Evolutionary conservation across 2,113 vertebrate species (phyloP).

Genomic region (Lamprotornis superbus): DNA sequence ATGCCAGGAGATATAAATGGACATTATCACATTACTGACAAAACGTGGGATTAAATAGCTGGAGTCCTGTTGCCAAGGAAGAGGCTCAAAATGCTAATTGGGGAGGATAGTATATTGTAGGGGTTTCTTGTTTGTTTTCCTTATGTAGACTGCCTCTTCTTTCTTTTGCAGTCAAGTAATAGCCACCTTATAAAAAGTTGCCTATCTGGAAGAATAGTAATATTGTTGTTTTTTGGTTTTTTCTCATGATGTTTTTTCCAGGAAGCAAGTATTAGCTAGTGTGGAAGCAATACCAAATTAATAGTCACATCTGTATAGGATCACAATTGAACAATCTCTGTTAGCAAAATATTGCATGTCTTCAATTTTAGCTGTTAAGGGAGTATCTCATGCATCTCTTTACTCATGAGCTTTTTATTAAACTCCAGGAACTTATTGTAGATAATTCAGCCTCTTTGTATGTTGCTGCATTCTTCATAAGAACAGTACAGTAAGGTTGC

Average conservation of each 20-base stretch:
- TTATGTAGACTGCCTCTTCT: neutral
- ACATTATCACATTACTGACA: neutral
- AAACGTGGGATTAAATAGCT: neutral
- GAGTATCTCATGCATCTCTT: neutral
- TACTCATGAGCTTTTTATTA: neutral
- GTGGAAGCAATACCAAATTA: neutral
- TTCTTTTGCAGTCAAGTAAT: neutral
- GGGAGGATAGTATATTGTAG: neutral
- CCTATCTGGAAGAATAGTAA: neutral
- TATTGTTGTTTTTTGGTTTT: rapidly evolving
- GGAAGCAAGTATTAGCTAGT: neutral
- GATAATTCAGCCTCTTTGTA: neutral
- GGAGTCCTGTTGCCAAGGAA: neutral
- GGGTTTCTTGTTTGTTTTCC: neutral
- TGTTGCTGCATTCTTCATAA: neutral
- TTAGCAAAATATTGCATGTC: neutral
- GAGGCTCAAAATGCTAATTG: neutral
- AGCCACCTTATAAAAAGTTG: neutral
- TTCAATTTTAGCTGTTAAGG: neutral
- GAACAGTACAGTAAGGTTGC: neutral
- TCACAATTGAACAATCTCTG: neutral
- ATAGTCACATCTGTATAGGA: neutral
- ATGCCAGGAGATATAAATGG: neutral
- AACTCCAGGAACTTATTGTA: neutral
- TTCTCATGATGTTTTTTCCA: neutral